Percentiles rank a stretch among this genome's conserved stretches.
Conservation (phyloP, 2,113 vertebrate genomes). For the Phocoena phocoena region DNA sequence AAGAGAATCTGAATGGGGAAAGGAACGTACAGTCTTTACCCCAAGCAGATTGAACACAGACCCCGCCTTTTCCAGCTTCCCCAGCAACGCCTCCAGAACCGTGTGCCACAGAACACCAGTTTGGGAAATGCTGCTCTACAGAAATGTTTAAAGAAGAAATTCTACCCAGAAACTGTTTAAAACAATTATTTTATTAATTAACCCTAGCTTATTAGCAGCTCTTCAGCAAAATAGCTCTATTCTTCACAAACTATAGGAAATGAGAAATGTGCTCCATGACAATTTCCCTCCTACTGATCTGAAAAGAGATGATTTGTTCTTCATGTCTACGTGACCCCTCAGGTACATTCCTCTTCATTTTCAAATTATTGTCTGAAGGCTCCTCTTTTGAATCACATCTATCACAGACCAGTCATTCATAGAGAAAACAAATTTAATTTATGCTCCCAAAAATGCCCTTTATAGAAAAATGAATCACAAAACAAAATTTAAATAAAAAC, state of each 20-base stretch:
- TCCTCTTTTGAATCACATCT: background rate
- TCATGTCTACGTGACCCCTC: background rate
- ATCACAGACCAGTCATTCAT: background rate
- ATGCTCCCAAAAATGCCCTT: background rate
- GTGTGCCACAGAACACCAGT: background rate
- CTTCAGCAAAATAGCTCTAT: background rate
- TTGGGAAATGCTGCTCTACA: background rate
- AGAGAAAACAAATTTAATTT: background rate
- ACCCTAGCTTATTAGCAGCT: background rate
- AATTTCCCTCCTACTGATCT: background rate
- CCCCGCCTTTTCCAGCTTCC: background rate
- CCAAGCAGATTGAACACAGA: background rate
- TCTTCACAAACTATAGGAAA: background rate
- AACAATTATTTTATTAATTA: background rate
- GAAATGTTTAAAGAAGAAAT: background rate
- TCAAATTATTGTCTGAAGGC: background rate
- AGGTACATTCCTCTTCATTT: background rate
- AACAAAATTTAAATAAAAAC: background rate
- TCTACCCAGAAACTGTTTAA: background rate
- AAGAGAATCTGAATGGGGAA: background rate
- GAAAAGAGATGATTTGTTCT: background rate
- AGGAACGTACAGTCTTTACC: background rate
- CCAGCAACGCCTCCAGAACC: background rate
- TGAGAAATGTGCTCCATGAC: background rate
- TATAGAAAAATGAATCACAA: constrained; percentile 15